Evolutionary conservation across 2,797 vertebrate genomes (phyloP).

Genomic region (Moxostoma hubbsi): DNA sequence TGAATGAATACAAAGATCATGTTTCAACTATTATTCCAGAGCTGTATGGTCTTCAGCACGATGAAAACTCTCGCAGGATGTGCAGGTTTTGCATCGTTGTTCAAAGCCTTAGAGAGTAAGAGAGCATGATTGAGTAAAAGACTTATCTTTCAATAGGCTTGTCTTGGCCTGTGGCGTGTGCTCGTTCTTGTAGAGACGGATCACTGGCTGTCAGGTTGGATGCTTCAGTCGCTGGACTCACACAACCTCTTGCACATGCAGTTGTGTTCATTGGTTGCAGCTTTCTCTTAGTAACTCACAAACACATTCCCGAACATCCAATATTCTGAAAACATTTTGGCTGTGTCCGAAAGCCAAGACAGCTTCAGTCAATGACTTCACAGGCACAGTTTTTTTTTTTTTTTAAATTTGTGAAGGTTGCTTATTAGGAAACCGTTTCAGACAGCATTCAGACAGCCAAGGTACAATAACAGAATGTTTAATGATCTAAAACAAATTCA

Average conservation of each 20-base stretch:
- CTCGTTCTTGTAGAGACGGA: not conserved
- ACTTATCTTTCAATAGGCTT: slow-evolving; percentile 4
- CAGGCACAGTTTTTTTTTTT: no score
- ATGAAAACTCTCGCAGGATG: not conserved
- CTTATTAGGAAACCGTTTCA: no score
- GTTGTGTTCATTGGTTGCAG: not conserved
- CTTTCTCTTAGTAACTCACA: not conserved
- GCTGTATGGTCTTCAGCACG: not conserved
- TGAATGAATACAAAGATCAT: no score
- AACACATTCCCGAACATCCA: not conserved
- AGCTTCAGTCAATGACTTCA: no score
- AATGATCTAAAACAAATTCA: no score
- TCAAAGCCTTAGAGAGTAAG: not conserved
- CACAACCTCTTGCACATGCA: not conserved
- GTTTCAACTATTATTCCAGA: no score
- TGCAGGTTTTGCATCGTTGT: not conserved
- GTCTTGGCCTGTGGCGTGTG: slow-evolving; percentile 10
- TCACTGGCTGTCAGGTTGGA: slow-evolving; percentile 20
- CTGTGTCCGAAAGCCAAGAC: no score
- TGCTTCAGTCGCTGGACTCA: slow-evolving; percentile 9
- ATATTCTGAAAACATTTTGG: not conserved
- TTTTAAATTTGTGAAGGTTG: no score
- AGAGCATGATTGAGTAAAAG: not conserved
- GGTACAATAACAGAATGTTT: no score
- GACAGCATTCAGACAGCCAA: no score